These are phyloP conservation scores for Lipotes vexillifer DNA, from an alignment of 2,113 vertebrate species.

Conservation along the genomic window DNA sequence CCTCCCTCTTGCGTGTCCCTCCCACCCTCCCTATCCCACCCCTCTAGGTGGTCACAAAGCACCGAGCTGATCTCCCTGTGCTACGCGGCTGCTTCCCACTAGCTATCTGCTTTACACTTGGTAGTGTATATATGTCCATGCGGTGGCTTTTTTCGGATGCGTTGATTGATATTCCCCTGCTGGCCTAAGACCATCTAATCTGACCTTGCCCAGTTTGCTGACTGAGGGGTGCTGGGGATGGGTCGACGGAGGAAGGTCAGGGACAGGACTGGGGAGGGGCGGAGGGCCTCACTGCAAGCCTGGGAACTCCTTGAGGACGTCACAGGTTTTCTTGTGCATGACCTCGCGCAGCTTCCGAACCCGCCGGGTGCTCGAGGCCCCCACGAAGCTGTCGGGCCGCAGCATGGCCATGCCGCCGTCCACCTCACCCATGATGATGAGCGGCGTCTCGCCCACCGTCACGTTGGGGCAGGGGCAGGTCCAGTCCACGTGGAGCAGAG, in stretches of 20 bases:
- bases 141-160: not conserved
- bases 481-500: conserved; percentile 95
- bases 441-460: conserved; percentile 87
- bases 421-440: conserved; percentile 96
- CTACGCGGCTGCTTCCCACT: too few species aligned
- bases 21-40: too few species aligned
- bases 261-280: not conserved
- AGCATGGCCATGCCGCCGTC: conserved; percentile 93
- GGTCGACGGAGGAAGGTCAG: not conserved
- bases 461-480: conserved; percentile 97
- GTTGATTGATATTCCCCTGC: not conserved
- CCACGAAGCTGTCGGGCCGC: conserved; percentile 93
- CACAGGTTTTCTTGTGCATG: conserved; percentile 95
- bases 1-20: too few species aligned
- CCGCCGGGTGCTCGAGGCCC: conserved; percentile 84
- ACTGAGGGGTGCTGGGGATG: not conserved
- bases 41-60: too few species aligned
- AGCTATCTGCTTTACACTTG: too few species aligned
- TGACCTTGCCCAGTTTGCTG: not conserved
- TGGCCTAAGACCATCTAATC: not conserved
- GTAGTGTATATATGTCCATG: too few species aligned
- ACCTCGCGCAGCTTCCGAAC: conserved; percentile 93
- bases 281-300: conserved; percentile 83
- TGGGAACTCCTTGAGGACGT: conserved; percentile 92
- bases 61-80: too few species aligned